Conservation (phyloP, 2,888 invertebrate genomes). For the Lepeophtheirus nordmannii region DNA sequence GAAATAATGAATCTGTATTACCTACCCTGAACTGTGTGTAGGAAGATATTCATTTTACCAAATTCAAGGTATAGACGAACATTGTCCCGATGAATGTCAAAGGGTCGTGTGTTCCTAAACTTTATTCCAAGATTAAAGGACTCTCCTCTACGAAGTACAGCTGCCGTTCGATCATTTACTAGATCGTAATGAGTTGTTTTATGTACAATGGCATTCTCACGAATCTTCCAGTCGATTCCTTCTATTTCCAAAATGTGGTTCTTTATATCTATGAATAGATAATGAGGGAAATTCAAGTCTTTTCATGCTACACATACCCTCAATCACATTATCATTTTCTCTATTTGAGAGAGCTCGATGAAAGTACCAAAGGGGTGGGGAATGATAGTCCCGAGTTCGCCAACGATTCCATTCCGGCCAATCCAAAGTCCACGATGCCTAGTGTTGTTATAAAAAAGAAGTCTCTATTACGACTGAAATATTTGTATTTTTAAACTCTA, state of each 20-base stretch:
- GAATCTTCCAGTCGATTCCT: conserved; percentile 54
- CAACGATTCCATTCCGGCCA: conserved; percentile 3
- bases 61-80: conserved; percentile 68
- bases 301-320: background rate
- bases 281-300: background rate
- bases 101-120: conserved; percentile 51
- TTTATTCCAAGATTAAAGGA: conserved; percentile 54
- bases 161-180: conserved; percentile 50
- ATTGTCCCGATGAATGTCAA: conserved; percentile 54
- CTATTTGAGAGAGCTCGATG: conserved; percentile 7
- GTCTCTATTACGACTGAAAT: too few species aligned
- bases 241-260: conserved; percentile 48
- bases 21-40: too few species aligned
- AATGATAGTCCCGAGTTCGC: background rate
- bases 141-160: conserved; percentile 68
- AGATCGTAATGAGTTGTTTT: conserved; percentile 61
- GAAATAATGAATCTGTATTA: conserved; percentile 14
- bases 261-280: conserved; percentile 23
- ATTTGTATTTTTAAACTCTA: too few species aligned
- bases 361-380: conserved; percentile 13
- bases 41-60: conserved; percentile 36
- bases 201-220: conserved; percentile 57
- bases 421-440: conserved; percentile 1
- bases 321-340: background rate
- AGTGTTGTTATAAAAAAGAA: too few species aligned